Evolutionary conservation across 2,113 vertebrate species (phyloP).

Genomic region (Corythornis cristatus): DNA sequence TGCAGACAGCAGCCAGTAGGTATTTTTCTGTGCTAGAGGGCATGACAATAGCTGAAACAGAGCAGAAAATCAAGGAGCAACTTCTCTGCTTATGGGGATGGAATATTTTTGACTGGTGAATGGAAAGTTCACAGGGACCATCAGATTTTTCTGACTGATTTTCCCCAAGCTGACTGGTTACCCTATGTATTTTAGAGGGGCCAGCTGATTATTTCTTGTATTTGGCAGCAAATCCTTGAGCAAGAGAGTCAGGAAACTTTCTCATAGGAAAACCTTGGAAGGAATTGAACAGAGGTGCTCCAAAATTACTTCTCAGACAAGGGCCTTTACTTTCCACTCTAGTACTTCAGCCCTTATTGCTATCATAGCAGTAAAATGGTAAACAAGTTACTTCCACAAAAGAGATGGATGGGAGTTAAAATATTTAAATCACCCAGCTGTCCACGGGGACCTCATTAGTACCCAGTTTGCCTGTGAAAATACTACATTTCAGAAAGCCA

Average conservation of each 20-base stretch:
- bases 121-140: not conserved
- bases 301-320: not conserved
- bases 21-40: not conserved
- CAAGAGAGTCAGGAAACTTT: not conserved
- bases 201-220: not conserved
- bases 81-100: not conserved
- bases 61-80: not conserved
- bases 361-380: not conserved
- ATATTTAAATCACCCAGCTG: slow-evolving; percentile 45
- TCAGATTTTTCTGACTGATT: not conserved
- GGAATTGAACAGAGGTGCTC: not conserved
- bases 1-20: not conserved
- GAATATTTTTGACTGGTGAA: not conserved
- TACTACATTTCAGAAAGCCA: not conserved
- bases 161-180: not conserved
- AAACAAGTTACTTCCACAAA: slow-evolving; percentile 1
- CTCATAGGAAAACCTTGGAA: not conserved
- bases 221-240: not conserved
- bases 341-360: not conserved
- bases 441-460: slow-evolving; percentile 39
- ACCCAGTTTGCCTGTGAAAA: slow-evolving; percentile 43
- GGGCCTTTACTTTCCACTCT: not conserved
- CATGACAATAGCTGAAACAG: not conserved
- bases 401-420: slow-evolving; percentile 34
- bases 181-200: not conserved